phyloP scores from a whole-genome alignment of 1,140 invertebrate species.

The Heliconius hewitsoni region DNA sequence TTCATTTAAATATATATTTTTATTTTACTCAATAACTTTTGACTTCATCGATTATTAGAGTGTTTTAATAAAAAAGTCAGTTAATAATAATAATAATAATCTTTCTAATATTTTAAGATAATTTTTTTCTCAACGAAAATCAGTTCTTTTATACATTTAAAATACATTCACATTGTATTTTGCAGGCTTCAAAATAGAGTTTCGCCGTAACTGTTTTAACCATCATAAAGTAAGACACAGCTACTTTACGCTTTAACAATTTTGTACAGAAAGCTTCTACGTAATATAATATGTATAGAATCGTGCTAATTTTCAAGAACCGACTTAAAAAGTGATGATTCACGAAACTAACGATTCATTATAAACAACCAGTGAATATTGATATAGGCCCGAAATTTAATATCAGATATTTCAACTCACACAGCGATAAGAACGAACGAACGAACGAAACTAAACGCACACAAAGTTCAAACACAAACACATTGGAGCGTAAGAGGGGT shows the following conservation, averaged over 20 bases:
- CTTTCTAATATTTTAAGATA: no score
- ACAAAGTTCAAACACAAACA: constrained; percentile 67
- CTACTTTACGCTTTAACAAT: not conserved
- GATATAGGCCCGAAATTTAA: constrained; percentile 75
- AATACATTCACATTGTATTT: not conserved
- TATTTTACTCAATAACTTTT: no score
- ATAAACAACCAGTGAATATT: constrained; percentile 51
- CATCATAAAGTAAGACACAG: constrained; percentile 1
- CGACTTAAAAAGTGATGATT: constrained; percentile 26
- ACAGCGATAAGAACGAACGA: constrained; percentile 35
- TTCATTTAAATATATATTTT: no score
- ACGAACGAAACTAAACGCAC: constrained; percentile 67
- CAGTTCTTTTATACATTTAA: not conserved
- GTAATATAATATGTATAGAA: not conserved
- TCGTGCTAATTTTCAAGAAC: not conserved
- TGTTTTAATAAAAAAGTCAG: no score
- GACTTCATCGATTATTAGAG: no score
- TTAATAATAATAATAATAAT: no score
- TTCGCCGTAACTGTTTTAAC: not conserved
- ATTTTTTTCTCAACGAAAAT: not conserved
- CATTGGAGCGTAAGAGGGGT: constrained; percentile 73
- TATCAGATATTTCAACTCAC: constrained; percentile 70
- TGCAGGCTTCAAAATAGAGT: not conserved
- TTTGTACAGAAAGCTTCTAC: not conserved
- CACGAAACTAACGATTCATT: constrained; percentile 24